Conservation (phyloP, 2,797 vertebrate species). For the Coregonus sp. region DNA sequence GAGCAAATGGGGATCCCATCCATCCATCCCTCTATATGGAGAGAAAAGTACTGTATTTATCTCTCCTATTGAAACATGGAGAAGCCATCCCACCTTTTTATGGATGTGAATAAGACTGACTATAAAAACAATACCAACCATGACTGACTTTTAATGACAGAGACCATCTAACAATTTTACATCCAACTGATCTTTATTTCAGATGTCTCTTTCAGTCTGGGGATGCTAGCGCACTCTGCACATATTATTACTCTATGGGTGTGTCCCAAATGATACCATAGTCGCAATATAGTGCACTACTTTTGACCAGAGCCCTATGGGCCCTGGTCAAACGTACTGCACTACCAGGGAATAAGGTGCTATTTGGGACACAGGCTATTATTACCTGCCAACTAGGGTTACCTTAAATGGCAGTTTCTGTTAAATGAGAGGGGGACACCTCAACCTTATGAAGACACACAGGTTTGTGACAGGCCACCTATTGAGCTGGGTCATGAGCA, state of each 20-base stretch:
- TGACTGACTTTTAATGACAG: conserved; percentile 58
- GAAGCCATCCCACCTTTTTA: conserved; percentile 64
- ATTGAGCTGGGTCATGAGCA: too few relatives aligned
- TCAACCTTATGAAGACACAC: too few relatives aligned
- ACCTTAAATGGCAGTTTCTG: too few relatives aligned
- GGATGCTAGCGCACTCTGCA: conserved; percentile 10
- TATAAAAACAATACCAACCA: conserved; percentile 63
- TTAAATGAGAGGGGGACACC: too few relatives aligned
- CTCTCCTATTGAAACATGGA: conserved; percentile 52
- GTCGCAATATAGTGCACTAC: neutral
- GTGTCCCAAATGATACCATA: neutral
- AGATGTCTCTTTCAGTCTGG: conserved; percentile 42
- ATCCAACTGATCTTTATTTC: conserved; percentile 53
- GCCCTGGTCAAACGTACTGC: neutral
- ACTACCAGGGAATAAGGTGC: neutral
- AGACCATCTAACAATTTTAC: conserved; percentile 47
- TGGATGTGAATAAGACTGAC: conserved; percentile 58
- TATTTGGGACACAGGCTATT: neutral
- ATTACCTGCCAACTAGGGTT: neutral
- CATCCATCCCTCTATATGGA: neutral
- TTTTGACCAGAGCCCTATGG: neutral
- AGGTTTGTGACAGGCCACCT: too few relatives aligned
- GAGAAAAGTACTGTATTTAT: conserved; percentile 25
- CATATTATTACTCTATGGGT: neutral
- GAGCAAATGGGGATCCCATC: neutral